Conservation (phyloP, 2,888 invertebrate genomes). For the Corbicula japonica region DNA sequence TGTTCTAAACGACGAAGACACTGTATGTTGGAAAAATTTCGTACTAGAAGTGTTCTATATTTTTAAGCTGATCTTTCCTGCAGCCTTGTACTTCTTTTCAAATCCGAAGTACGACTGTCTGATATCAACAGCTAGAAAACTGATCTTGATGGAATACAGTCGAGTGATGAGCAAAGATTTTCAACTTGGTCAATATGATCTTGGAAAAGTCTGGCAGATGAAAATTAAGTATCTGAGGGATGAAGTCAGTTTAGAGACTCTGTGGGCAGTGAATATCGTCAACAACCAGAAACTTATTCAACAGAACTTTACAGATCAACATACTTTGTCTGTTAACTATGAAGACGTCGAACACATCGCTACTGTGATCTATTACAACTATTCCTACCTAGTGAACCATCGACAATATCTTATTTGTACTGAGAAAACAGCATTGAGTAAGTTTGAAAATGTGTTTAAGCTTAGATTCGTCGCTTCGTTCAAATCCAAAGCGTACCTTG, state of each 20-base stretch:
- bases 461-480: slow-evolving; percentile 6
- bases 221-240: no score
- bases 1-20: no score
- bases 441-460: slow-evolving; percentile 7
- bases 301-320: no score
- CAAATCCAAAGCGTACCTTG: neutral
- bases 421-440: slow-evolving; percentile 1
- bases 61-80: neutral
- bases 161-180: neutral
- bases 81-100: neutral
- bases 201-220: no score
- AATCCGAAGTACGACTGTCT: neutral
- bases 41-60: no score
- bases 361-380: slow-evolving; percentile 9
- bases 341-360: slow-evolving; percentile 15
- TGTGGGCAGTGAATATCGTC: no score
- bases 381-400: slow-evolving; percentile 3
- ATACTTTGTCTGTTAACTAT: no score
- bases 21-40: no score
- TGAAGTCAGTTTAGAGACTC: no score
- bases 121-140: neutral
- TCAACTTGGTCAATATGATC: no score
- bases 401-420: slow-evolving; percentile 16
- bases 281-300: no score
- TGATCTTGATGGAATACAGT: neutral